These are phyloP conservation scores for Porites australiensis DNA, from an alignment of 64 coral and sea anemone genomes.

Conservation along the genomic window DNA sequence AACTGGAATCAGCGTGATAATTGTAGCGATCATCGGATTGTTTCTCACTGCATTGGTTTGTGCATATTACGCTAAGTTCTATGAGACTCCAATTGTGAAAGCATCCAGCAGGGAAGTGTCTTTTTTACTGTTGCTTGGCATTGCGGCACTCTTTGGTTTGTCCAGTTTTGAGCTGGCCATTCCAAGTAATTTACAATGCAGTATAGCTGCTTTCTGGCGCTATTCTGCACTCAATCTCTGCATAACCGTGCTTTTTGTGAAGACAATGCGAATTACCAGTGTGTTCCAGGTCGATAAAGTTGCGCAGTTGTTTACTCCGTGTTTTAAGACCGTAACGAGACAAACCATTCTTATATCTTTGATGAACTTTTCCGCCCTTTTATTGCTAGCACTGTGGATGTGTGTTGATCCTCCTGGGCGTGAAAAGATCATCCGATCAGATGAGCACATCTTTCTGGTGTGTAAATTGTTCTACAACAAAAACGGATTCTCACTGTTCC, in stretches of 20 bases:
- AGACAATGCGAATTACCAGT: slow-evolving; percentile 73
- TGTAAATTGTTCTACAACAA: slow-evolving; percentile 41
- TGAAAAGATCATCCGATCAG: slow-evolving; percentile 28
- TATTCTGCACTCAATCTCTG: slow-evolving; percentile 47
- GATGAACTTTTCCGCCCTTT: not conserved
- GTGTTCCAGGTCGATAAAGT: slow-evolving; percentile 55
- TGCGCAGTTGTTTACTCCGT: slow-evolving; percentile 18
- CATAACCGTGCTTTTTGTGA: slow-evolving; percentile 54
- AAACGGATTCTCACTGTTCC: slow-evolving; percentile 12
- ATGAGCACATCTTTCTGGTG: slow-evolving; percentile 59
- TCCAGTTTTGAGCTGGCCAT: slow-evolving; percentile 65
- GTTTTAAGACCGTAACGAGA: slow-evolving; percentile 40
- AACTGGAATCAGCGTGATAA: slow-evolving; percentile 42
- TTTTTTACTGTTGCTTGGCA: slow-evolving; percentile 64
- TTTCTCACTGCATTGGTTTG: slow-evolving; percentile 6
- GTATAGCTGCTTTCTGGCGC: slow-evolving; percentile 5
- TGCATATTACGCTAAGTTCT: slow-evolving; percentile 61
- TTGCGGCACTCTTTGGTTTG: slow-evolving; percentile 42
- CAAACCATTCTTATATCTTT: not conserved
- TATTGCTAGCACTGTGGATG: slow-evolving; percentile 34
- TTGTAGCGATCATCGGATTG: slow-evolving; percentile 52
- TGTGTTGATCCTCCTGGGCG: slow-evolving; percentile 45
- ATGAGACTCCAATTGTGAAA: slow-evolving; percentile 77
- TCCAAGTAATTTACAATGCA: slow-evolving; percentile 39
- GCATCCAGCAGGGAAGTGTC: slow-evolving; percentile 80